Base-by-base conservation (phyloP, 2,888 invertebrate species). In the Stenurella melanura region DNA sequence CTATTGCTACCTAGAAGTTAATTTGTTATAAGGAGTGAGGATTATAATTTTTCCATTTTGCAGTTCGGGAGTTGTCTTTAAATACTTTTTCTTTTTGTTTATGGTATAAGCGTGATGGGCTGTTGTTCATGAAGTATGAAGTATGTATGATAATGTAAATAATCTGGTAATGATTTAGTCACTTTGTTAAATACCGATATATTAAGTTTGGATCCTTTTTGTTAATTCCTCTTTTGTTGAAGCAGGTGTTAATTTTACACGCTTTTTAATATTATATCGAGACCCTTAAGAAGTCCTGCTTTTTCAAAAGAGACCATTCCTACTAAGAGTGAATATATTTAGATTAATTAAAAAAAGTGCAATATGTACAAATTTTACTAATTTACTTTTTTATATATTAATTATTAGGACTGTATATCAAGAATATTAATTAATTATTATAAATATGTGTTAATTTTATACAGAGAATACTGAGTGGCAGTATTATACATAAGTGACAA, bases 361-460 rank as follows among this genome's bases (percentile, higher is more conserved):
- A 93, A 93, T 93, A 93, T 93, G 93, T 93, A 93, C 93, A 93
- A 93, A 93, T 93, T 92, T 92, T 92, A 92, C 88, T 90, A 89
- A 89, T 89, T 89, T 88, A 86, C 86, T 86, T 89, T 89, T 88
- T 89, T 88, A 87, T 87, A 87, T 84, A 87, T 86, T 87, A 86
- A 86, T 86, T 87, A 86, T 87, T 89, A 89, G 85, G 86, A 86
- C 86, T 88, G 88, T 88, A 89, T 89, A 89, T 88, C 85, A 85
- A 87, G 85, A 87, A 84, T 86, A 88, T 84, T 84, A 85, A 87
- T 87, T 88, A 86, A 87, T 88, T 87, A 87, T 86, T 79, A 83
- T 80, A 85, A 85, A 84, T 87, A 86, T 86, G 87, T 87, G 87
- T 88, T 88, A 87, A 86, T 88, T 88, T 88, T 88, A 87, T 88